phyloP scores from a whole-genome alignment of 2,888 invertebrate species.

The Helicoverpa assulta region DNA sequence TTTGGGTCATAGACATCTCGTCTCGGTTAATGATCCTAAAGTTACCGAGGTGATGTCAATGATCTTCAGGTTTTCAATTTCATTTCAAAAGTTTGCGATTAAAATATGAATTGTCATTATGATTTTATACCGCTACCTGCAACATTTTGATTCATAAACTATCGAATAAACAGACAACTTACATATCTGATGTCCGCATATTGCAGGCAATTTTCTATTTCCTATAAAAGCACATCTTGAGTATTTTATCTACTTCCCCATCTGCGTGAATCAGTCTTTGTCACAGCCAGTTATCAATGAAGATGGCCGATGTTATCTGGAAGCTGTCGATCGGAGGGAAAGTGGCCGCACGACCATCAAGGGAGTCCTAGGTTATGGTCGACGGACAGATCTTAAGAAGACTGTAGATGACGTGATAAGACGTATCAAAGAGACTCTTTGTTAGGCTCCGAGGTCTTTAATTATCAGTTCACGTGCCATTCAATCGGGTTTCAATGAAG shows the following conservation, averaged over 20 bases:
- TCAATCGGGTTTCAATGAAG: constrained; percentile 34
- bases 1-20: constrained; percentile 31
- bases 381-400: constrained; percentile 34
- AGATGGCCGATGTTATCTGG: constrained; percentile 78
- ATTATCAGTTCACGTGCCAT: constrained; percentile 16
- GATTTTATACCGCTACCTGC: background rate
- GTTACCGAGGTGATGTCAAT: constrained; percentile 9
- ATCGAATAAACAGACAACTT: too few relatives aligned
- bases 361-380: constrained; percentile 63
- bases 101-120: background rate
- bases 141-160: too few relatives aligned
- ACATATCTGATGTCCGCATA: too few relatives aligned
- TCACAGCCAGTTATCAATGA: constrained; percentile 80
- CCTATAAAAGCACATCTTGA: background rate
- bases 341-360: constrained; percentile 65
- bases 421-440: constrained; percentile 22
- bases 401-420: constrained; percentile 37
- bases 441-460: constrained; percentile 22
- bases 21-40: constrained; percentile 33
- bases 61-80: constrained; percentile 33
- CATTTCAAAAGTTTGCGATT: constrained; percentile 8
- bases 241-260: constrained; percentile 39
- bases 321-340: constrained; percentile 68
- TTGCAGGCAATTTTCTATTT: too few relatives aligned
- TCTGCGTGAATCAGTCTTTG: constrained; percentile 70